Evolutionary conservation across 2,888 invertebrate genomes (phyloP), one percentile per base, ranked within the genome.

Genomic region (Lottia gigantea): DNA sequence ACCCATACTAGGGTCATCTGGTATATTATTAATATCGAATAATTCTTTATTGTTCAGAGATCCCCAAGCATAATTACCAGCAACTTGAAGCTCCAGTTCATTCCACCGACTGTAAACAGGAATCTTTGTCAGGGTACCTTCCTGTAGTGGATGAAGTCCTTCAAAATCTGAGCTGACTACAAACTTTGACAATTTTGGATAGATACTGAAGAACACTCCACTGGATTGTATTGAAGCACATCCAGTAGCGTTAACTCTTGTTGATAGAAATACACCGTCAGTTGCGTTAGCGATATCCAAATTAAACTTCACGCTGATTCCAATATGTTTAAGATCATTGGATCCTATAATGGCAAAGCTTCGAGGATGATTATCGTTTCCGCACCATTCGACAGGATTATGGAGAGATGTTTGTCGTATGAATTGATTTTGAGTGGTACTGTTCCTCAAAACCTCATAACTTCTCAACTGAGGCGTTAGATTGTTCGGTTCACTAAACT

Each of bases 391-490:
- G 8, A 83, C 75, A 3, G 87, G 86, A 8, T 69, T 68, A 12
- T 78, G 71, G 0, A 80, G 69, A 12, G 86, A 80, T 71, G 80
- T 80, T 74, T 87, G 87, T 16, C 80, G 73, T 64, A 85, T 64
- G 25, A 87, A 79, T 46, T 84, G 77, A 31, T 71, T 55, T 19
- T 11, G 4, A 23, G 55, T 19, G 7, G 66, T 46, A 25, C 72
- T 61, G 46, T 12, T 23, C 46, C 66, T 65, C 2, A 78, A 66
- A 1, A 86, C 76, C 71, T 88, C 87, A 79, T 82, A 88, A 15
- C 79, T 75, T 46, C 87, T 87, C 8, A 78, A 81, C 75, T 88
- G 88, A 68, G 83, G 86, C 16, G 85, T 80, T 64, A 88, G 76
- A 68, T 85, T 80, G 68, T 73, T 67, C 0, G 87, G 85, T 72